Evolutionary conservation across 2,888 invertebrate genomes (phyloP).

Genomic region (Balanococcus diminutus): DNA sequence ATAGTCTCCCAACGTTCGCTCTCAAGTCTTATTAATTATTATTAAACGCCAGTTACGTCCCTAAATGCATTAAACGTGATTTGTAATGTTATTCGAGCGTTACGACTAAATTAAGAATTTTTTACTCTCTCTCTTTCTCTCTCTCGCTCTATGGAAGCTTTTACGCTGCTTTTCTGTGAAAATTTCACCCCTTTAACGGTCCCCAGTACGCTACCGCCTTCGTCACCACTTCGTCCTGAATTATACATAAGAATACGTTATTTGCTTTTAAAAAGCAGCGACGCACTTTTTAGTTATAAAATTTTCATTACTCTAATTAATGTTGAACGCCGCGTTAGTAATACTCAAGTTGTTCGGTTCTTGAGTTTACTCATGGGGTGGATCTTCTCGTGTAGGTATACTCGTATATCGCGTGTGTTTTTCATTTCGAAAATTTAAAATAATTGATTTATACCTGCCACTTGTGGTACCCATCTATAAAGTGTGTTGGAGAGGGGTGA

Average conservation of each 20-base stretch:
- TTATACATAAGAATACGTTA: not conserved
- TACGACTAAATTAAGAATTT: conserved; percentile 29
- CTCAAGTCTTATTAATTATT: not conserved
- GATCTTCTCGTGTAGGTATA: not conserved
- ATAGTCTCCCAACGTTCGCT: conserved; percentile 6
- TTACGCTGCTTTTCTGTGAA: not conserved
- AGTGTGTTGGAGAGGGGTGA: too few relatives aligned
- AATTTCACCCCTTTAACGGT: conserved; percentile 19
- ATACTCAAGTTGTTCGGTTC: conserved; percentile 3
- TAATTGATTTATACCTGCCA: too few relatives aligned
- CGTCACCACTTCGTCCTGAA: not conserved
- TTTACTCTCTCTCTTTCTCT: not conserved
- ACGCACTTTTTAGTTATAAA: conserved; percentile 25
- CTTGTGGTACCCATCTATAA: too few relatives aligned
- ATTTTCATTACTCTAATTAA: conserved; percentile 15
- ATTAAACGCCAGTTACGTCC: not conserved
- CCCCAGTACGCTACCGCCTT: not conserved
- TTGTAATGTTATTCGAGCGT: conserved; percentile 29
- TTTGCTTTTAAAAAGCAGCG: conserved; percentile 9
- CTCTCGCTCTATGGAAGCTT: not conserved
- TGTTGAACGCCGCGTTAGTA: conserved; percentile 9
- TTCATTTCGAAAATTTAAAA: too few relatives aligned
- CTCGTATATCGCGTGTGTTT: too few relatives aligned
- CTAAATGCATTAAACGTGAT: conserved; percentile 35
- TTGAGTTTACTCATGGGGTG: not conserved